Base-by-base conservation (phyloP, 1,140 invertebrate species). In the Globodera ellingtonae region DNA sequence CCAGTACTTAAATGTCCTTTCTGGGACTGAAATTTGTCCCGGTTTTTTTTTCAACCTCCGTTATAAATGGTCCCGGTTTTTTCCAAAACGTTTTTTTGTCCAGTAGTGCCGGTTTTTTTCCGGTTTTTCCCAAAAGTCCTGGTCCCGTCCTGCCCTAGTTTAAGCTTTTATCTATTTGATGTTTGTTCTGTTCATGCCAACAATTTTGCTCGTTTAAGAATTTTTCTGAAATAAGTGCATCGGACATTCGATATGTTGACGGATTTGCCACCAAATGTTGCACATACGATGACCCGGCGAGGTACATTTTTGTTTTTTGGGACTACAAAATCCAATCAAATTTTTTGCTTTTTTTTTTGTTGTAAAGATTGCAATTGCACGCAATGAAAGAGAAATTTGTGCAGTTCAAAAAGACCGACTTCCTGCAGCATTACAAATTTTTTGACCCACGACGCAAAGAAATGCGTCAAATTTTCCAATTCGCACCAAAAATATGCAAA, bases 381-480 rank as follows among this genome's bases (percentile, higher is more conserved):
- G 13, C 10, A 18, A 59, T 59, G 13, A 10, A 59, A 6, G 56
- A 59, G 18, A 59, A 59, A 18, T 59, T 15, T 18, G 56, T 59
- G 5, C 56, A 59, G 15, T 59, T 59, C 13, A 10, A 59, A 18
- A 59, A 59, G 56, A 15, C 18, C 56, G 56, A 59, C 56, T 59
- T 15, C 3, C 18, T 59, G 18, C 56, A 59, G 56, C 10, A 59
- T 59, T 59, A 59, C 56, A 59, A 59, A 59, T 59, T 59, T 59
- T 59, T 59, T 59, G 56, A 18, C 56, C 4, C 10, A 59, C 67
- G 67, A 35, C 67, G 67, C 18, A 70, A 70, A 70, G 24, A 70
- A 3, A 70, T 70, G 46, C 67, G 67, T 21, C n/a, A 70, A 47
- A 70, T 70, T 18, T 70, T 70, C 46, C 67, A 70, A 47, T 70